These are phyloP conservation scores for Anguilla obscura DNA, from an alignment of 2,797 vertebrate genomes.

Conservation along the genomic window DNA sequence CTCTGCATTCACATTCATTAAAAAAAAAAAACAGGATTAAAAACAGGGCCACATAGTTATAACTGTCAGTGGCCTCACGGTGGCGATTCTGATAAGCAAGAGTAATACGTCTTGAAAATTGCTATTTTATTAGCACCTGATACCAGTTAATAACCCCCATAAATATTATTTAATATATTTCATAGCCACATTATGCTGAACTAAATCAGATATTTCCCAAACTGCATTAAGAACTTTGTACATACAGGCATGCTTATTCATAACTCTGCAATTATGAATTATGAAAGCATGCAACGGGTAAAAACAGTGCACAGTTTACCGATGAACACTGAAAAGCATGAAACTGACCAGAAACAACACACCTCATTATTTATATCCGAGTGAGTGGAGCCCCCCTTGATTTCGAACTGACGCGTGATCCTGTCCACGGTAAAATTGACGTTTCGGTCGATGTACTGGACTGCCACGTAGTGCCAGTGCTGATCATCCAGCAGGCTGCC, in stretches of 20 bases:
- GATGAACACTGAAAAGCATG: neutral
- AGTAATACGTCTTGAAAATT: neutral
- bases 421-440: slow-evolving; percentile 91
- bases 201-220: neutral
- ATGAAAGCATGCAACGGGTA: neutral
- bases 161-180: neutral
- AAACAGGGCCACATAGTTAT: neutral
- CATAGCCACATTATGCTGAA: neutral
- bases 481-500: slow-evolving; percentile 92
- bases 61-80: neutral
- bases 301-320: neutral
- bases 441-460: slow-evolving; percentile 77
- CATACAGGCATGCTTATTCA: neutral
- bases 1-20: neutral
- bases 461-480: slow-evolving; percentile 85
- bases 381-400: slow-evolving; percentile 74
- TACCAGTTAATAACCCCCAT: neutral
- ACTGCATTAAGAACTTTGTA: neutral
- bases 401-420: slow-evolving; percentile 74
- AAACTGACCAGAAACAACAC: slow-evolving; percentile 52
- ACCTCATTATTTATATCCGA: slow-evolving; percentile 84
- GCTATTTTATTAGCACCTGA: neutral
- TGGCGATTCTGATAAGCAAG: neutral
- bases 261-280: neutral
- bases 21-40: neutral